Evolutionary conservation across 1,140 invertebrate species (phyloP).

Genomic region (Ganaspis sp.): DNA sequence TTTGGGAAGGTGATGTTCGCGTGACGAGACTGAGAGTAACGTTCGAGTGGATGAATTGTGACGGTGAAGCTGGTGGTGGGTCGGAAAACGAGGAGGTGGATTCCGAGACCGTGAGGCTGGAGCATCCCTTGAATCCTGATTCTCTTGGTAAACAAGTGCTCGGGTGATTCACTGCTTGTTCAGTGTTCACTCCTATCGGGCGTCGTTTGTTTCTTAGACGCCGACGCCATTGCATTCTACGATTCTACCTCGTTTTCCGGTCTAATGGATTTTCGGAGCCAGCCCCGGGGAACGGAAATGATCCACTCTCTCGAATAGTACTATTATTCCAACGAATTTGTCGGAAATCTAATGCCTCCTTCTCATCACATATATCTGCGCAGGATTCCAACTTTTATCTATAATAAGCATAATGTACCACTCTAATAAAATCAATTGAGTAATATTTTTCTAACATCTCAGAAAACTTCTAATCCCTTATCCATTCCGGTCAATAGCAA

Average conservation of each 20-base stretch:
- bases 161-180: conserved; percentile 75
- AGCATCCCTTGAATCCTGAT: conserved; percentile 71
- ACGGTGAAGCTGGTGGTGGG: conserved; percentile 43
- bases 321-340: conserved; percentile 13
- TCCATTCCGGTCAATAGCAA: neutral
- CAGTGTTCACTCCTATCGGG: conserved; percentile 72
- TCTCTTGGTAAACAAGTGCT: conserved; percentile 75
- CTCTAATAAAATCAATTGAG: neutral
- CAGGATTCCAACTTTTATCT: neutral
- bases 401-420: neutral
- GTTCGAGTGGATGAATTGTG: conserved; percentile 53
- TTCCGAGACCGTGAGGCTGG: conserved; percentile 58
- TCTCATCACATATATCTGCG: neutral
- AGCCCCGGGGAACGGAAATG: conserved; percentile 26
- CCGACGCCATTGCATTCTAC: conserved; percentile 67
- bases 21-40: conserved; percentile 37
- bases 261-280: conserved; percentile 67
- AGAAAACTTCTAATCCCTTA: neutral
- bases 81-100: conserved; percentile 56
- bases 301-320: conserved; percentile 22
- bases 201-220: conserved; percentile 73
- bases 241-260: conserved; percentile 71
- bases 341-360: conserved; percentile 2
- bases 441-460: neutral
- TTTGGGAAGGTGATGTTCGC: conserved; percentile 8